Evolutionary conservation across 2,888 invertebrate species (phyloP).

Genomic region (Leptinotarsa juncta): DNA sequence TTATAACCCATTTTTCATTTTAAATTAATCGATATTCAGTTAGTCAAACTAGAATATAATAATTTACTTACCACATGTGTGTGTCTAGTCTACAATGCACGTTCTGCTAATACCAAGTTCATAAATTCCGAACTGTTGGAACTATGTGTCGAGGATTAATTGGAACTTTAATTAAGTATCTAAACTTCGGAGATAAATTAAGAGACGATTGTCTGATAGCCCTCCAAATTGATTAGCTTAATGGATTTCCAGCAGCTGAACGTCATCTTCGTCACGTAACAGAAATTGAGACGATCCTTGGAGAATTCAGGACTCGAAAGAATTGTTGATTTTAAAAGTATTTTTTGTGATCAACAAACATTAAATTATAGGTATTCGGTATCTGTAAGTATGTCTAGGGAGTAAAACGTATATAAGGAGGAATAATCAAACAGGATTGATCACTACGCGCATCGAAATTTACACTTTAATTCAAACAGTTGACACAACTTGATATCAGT

Average conservation of each 20-base stretch:
- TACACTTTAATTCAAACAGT: too few species aligned
- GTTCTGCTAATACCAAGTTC: conserved; percentile 20
- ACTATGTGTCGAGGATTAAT: conserved; percentile 30
- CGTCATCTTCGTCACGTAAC: conserved; percentile 21
- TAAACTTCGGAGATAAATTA: conserved; percentile 34
- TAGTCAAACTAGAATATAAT: neutral
- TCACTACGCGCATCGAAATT: too few species aligned
- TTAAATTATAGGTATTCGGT: too few species aligned
- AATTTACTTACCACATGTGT: neutral
- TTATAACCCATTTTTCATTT: too few species aligned
- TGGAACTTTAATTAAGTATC: conserved; percentile 32
- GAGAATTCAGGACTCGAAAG: neutral
- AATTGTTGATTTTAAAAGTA: neutral
- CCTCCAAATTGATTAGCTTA: conserved; percentile 36
- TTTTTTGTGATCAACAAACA: too few species aligned
- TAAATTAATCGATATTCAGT: too few species aligned
- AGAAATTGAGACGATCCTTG: neutral
- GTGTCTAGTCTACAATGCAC: neutral
- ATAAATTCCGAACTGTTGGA: conserved; percentile 32
- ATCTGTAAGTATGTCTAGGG: too few species aligned
- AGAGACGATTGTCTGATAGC: conserved; percentile 33
- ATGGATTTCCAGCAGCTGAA: conserved; percentile 24
- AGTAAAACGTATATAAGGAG: too few species aligned
- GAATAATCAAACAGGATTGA: too few species aligned
- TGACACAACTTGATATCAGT: too few species aligned